These are phyloP conservation scores for Ferrisia virgata DNA, from an alignment of 2,888 invertebrate genomes.

Conservation along the genomic window DNA sequence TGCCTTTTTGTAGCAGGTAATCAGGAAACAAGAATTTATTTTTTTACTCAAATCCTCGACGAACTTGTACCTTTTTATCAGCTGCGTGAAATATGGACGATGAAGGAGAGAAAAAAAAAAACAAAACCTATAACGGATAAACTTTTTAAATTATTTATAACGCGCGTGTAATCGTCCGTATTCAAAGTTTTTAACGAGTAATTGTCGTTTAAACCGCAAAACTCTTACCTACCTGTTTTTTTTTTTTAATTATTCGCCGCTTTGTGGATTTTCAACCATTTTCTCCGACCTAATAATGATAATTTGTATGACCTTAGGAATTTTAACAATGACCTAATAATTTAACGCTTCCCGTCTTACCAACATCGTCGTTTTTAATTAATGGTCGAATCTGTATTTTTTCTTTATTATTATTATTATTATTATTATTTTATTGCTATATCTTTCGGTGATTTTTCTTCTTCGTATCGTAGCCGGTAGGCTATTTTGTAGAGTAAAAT, in stretches of 20 bases:
- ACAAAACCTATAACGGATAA: neutral
- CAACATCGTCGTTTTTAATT: neutral
- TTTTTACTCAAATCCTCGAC: neutral
- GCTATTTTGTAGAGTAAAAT: neutral
- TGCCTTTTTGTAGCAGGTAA: neutral
- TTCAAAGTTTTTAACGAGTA: constrained; percentile 18
- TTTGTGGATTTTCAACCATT: constrained; percentile 24
- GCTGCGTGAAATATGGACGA: neutral
- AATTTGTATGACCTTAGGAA: constrained; percentile 3
- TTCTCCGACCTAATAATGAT: constrained; percentile 23
- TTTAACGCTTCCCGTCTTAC: neutral
- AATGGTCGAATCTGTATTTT: neutral
- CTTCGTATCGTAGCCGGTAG: neutral
- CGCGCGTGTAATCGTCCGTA: constrained; percentile 1
- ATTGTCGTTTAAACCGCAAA: constrained; percentile 22
- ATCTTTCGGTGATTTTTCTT: neutral
- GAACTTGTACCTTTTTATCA: neutral
- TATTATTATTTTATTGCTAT: neutral
- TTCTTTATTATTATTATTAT: no score
- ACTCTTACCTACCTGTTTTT: constrained; percentile 30
- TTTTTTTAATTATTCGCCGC: constrained; percentile 7
- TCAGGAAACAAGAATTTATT: neutral
- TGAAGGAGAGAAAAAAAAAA: neutral
- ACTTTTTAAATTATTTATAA: constrained; percentile 25
- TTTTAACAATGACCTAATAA: constrained; percentile 28